Conservation (phyloP, 2,113 vertebrate species). For the Strigops habroptila region DNA sequence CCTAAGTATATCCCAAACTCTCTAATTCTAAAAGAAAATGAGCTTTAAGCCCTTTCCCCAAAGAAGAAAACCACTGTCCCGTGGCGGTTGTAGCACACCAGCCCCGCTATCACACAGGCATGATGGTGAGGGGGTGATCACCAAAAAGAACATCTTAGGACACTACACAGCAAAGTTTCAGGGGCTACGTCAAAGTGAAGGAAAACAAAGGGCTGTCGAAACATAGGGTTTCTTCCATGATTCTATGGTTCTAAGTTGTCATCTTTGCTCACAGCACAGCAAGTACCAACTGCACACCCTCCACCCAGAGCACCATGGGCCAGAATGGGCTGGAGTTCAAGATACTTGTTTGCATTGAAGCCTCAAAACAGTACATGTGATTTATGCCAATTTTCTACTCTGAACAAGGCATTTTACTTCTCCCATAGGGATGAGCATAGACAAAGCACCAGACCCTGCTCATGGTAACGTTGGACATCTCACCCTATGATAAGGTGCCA, state of each 20-base stretch:
- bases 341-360: rapidly evolving
- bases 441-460: not conserved
- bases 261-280: rapidly evolving
- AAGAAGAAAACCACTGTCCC: not conserved
- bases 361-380: rapidly evolving
- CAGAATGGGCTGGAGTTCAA: not conserved
- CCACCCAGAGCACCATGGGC: rapidly evolving
- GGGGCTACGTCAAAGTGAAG: not conserved
- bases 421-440: rapidly evolving
- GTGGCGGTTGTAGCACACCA: not conserved
- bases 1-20: not conserved
- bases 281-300: not conserved
- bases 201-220: not conserved
- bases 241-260: not conserved
- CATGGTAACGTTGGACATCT: not conserved
- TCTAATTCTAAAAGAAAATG: not conserved
- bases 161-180: not conserved
- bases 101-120: not conserved
- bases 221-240: rapidly evolving
- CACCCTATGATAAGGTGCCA: rapidly evolving
- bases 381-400: rapidly evolving
- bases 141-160: not conserved
- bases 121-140: rapidly evolving
- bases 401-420: not conserved
- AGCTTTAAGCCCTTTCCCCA: not conserved